phyloP scores from a whole-genome alignment of 2,888 invertebrate species.

The Leptura quadrifasciata region DNA sequence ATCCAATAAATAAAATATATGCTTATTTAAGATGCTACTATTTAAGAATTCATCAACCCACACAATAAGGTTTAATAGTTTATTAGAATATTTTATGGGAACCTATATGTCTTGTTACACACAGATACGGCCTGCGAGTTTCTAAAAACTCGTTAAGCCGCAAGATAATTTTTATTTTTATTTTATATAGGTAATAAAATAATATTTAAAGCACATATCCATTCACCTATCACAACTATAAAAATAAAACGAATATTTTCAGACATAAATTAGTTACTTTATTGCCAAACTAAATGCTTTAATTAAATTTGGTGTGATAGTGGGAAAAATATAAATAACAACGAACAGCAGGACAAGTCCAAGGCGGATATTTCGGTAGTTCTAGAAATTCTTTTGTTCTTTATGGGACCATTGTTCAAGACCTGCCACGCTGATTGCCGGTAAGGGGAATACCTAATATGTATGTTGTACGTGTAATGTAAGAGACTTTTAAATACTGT shows the following conservation, averaged over 20 bases:
- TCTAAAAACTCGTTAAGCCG: slow-evolving; percentile 12
- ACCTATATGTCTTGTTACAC: slow-evolving; percentile 16
- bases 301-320: slow-evolving; percentile 3
- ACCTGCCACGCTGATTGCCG: slow-evolving; percentile 24
- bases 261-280: not conserved
- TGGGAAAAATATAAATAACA: slow-evolving; percentile 2
- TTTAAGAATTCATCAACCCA: not conserved
- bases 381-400: slow-evolving; percentile 36
- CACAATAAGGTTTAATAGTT: slow-evolving; percentile 2
- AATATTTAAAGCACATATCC: not conserved
- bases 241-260: not conserved
- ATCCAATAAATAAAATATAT: not conserved
- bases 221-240: not conserved
- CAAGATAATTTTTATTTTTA: slow-evolving; percentile 17
- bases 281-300: slow-evolving; percentile 2
- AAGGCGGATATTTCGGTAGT: slow-evolving; percentile 21
- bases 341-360: slow-evolving; percentile 1
- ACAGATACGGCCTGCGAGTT: not conserved
- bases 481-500: not conserved
- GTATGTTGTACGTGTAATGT: slow-evolving; percentile 1
- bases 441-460: slow-evolving; percentile 12
- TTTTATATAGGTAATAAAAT: slow-evolving; percentile 10
- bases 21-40: not conserved
- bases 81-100: slow-evolving; percentile 20
- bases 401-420: slow-evolving; percentile 31